Evolutionary conservation across 2,888 invertebrate genomes (phyloP), one percentile per base, ranked within the genome.

Genomic region (Lamellibrachia columna): DNA sequence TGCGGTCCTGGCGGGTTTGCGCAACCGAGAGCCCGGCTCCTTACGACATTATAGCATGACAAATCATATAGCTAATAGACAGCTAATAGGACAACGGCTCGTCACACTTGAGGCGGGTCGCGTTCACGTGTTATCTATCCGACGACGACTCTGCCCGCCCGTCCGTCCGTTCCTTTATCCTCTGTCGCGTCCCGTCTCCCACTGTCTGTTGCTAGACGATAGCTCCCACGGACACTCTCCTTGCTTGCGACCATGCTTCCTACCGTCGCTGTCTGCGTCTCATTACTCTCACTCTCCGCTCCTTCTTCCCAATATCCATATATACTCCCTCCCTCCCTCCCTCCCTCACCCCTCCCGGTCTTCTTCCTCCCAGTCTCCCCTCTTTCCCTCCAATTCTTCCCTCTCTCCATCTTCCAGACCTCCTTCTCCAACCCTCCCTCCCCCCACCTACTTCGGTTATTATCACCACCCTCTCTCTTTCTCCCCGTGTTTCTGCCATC

Each of bases 221-320:
- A 40, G 40, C 40, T 40, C 40, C 40, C 1, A 40, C 40, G 40
- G 40, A 40, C 40, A 40, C 40, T 40, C 1, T 40, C 40, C 1
- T 40, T 40, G 40, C 40, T 40, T 40, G 40, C 40, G 40, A 40
- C 40, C 40, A 40, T 40, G 40, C 40, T 40, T 40, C 40, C 40
- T 40, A 40, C 40, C 40, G 1, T 40, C 40, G 40, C 40, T 28
- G 28, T 28, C 28, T 28, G 28, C 28, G 28, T 28, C 28, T 28
- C 28, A 28, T 28, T 28, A 15, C 90, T 90, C n/a, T n/a, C 15
- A 22, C 90, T n/a, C 90, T 90, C n/a, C 90, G 1, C n/a, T n/a
- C 90, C 90, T 90, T 90, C 90, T n/a, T 90, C 90, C 90, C 90
- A 22, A 90, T n/a, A 15, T 90, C 90, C 90, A 15, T 90, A 90